These are phyloP conservation scores for Leguminivora glycinivorella DNA, from an alignment of 1,140 invertebrate species.

Conservation along the genomic window DNA sequence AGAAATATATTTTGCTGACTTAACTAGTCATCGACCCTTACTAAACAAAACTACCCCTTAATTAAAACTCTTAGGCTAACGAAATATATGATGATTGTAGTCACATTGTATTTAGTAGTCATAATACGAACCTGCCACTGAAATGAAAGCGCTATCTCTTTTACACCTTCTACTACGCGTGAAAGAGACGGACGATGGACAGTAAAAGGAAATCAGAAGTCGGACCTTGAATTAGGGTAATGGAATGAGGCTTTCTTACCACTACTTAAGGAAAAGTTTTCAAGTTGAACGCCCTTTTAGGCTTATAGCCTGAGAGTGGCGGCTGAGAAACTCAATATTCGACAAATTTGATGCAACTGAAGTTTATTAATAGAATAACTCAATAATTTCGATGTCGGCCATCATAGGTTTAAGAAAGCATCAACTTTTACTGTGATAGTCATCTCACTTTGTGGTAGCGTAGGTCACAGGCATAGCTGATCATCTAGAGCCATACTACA, in stretches of 20 bases:
- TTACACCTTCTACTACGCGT: too few species aligned
- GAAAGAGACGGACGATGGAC: too few species aligned
- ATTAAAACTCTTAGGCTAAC: neutral
- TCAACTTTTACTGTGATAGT: too few species aligned
- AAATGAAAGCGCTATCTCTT: too few species aligned
- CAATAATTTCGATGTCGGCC: too few species aligned
- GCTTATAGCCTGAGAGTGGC: neutral
- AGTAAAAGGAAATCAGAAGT: neutral
- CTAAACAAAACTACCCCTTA: neutral
- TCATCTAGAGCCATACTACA: too few species aligned
- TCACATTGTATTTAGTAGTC: too few species aligned
- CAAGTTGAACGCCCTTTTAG: neutral
- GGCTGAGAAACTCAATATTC: neutral
- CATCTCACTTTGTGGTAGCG: too few species aligned
- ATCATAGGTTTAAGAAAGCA: too few species aligned
- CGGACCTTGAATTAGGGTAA: neutral
- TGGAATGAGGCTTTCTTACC: neutral
- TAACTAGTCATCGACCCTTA: neutral
- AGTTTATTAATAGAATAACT: too few species aligned
- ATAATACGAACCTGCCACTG: too few species aligned
- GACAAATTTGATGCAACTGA: neutral
- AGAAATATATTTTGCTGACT: neutral
- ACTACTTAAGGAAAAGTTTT: neutral
- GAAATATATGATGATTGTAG: neutral
- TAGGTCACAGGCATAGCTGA: too few species aligned